Percentiles rank a stretch among this genome's conserved stretches.
Conservation (phyloP, 2,797 vertebrate species). For the Danio aesculapii region DNA sequence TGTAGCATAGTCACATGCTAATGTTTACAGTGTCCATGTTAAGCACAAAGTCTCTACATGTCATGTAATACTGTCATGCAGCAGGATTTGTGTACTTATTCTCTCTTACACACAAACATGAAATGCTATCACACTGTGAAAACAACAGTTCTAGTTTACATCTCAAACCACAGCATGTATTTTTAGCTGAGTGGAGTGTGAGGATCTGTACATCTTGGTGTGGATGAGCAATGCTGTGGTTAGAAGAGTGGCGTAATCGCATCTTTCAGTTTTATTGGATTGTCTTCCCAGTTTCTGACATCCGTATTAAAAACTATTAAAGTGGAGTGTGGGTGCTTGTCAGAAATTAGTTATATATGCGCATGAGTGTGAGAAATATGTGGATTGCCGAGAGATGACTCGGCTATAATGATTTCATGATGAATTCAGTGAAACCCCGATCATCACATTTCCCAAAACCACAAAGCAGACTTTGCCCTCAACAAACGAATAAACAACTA, state of each 20-base stretch:
- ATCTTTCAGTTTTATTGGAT: slow-evolving; percentile 10
- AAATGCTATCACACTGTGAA: slow-evolving; percentile 19
- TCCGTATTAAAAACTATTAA: not conserved
- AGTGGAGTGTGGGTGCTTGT: not conserved
- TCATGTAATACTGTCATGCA: slow-evolving; percentile 47
- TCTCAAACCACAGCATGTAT: slow-evolving; percentile 6
- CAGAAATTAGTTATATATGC: slow-evolving; percentile 25
- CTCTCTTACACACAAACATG: slow-evolving; percentile 9
- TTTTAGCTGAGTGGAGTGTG: not conserved
- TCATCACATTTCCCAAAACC: slow-evolving; percentile 41
- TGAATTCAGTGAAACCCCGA: slow-evolving; percentile 35
- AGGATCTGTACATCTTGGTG: not conserved
- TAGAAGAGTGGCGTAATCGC: not conserved
- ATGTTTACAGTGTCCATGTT: not conserved
- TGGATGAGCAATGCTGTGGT: not conserved
- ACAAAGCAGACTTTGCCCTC: slow-evolving; percentile 25
- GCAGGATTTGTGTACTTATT: not conserved
- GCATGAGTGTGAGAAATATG: not conserved
- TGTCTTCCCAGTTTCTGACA: slow-evolving; percentile 6
- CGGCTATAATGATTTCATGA: slow-evolving; percentile 23
- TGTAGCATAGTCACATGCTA: not conserved
- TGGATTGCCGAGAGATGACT: slow-evolving; percentile 2
- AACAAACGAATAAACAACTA: slow-evolving; percentile 16
- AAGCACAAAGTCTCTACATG: not conserved
- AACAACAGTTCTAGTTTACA: not conserved